Base-by-base conservation (phyloP, 2,797 vertebrate genomes). In the Acanthopagrus latus region DNA sequence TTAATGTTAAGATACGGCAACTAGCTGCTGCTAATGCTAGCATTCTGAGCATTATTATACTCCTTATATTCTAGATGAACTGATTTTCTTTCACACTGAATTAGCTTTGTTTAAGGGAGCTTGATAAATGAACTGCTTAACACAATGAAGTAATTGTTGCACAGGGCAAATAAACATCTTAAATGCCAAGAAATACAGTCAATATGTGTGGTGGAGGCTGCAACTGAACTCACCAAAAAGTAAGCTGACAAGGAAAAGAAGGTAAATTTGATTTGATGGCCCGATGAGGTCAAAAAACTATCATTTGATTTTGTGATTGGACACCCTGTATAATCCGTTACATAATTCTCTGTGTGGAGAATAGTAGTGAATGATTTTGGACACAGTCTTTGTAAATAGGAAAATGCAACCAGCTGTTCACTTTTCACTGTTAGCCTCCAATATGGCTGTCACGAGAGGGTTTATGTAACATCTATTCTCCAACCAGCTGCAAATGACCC, bases 351-450 rank as follows among this genome's bases (percentile, higher is more conserved):
- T 50, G 3, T 14, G 23, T 20, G 20, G 48, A 51, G 43, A 56
- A 59, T 17, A 33, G 20, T 21, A 59, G 38, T 16, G 1, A 47
- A 44, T 63, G 33, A 25, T 50, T 74, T 74, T 20, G 11, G 54
- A 75, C 48, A 43, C 17, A 21, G 13, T 44, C 50, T 64, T 74
- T 69, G 57, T 21, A 48, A 75, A 84, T 73, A 25, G 57, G 14
- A 54, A 62, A 78, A 64, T 25, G 23, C 59, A 64, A 58, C 47
- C 66, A 81, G 75, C 73, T 85, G 82, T 76, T 86, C 64, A 12
- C 58, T 27, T 54, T 57, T 63, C 72, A 69, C 64, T 0, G 41
- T 51, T 5, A 27, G 51, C 25, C 10, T 64, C 59, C 48, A 56
- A 5, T 43, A 21, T 14, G 48, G 12, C 50, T 69, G 27, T 65